Evolutionary conservation across 2,888 invertebrate species (phyloP).

Genomic region (Clanis bilineata): DNA sequence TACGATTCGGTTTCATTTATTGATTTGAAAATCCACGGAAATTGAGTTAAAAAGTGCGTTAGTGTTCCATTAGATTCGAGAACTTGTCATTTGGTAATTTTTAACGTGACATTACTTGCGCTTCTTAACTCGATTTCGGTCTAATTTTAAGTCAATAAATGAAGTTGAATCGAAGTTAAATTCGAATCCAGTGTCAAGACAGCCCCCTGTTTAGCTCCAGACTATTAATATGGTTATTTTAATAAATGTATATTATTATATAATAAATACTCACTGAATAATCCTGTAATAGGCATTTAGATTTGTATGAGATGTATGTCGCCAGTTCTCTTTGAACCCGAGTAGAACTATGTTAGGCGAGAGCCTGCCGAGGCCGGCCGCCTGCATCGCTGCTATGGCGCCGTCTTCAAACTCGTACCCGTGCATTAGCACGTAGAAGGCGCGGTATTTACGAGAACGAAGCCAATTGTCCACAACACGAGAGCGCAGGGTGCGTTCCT

Average conservation of each 20-base stretch:
- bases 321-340: constrained; percentile 97
- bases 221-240: no score
- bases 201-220: no score
- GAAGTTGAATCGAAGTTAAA: no score
- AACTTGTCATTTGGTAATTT: no score
- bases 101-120: no score
- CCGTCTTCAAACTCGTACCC: constrained; percentile 88
- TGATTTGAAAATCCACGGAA: no score
- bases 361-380: constrained; percentile 94
- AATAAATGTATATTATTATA: neutral
- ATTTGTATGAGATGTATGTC: constrained; percentile 83
- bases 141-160: no score
- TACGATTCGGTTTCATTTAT: no score
- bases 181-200: no score
- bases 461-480: constrained; percentile 88
- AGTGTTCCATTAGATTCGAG: no score
- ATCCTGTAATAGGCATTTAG: constrained; percentile 95
- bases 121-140: no score
- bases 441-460: constrained; percentile 89
- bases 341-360: constrained; percentile 95
- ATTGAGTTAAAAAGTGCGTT: no score
- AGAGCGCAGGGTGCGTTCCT: constrained; percentile 21
- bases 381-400: constrained; percentile 90
- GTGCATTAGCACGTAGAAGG: constrained; percentile 92
- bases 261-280: constrained; percentile 88